A percentile compares a stretch with the other conserved stretches of the same genome.
Conservation (phyloP, 1,140 invertebrate species). For the Pygmarrhopalites habei region DNA sequence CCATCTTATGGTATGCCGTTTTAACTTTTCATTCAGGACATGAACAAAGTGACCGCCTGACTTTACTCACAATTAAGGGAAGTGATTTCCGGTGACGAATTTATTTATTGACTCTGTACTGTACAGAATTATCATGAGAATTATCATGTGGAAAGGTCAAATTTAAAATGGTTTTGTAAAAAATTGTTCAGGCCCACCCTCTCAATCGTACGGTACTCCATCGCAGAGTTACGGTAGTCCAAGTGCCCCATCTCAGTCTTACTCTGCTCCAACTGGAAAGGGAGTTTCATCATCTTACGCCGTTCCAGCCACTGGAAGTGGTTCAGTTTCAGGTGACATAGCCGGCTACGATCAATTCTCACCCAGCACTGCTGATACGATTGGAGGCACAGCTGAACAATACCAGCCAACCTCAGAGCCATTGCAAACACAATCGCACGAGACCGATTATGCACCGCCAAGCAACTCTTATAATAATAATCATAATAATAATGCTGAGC, state of each 20-base stretch:
- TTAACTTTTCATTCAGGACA: too few species aligned
- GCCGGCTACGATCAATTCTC: constrained; percentile 4
- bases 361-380: neutral
- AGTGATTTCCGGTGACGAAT: too few species aligned
- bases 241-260: neutral
- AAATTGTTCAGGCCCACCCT: constrained; percentile 1
- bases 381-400: constrained; percentile 22
- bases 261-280: neutral
- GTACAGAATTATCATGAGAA: too few species aligned
- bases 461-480: too few species aligned
- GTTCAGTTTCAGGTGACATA: constrained; percentile 13
- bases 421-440: constrained; percentile 3
- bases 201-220: neutral
- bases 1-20: too few species aligned
- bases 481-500: too few species aligned
- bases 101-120: too few species aligned
- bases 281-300: constrained; percentile 12
- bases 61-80: too few species aligned
- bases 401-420: constrained; percentile 20
- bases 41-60: too few species aligned
- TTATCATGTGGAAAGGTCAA: too few species aligned
- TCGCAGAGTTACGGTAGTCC: neutral
- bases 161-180: too few species aligned
- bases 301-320: constrained; percentile 10
- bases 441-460: constrained; percentile 6